Percentiles rank a stretch among this genome's conserved stretches.
phyloP scores from a whole-genome alignment of 2,797 vertebrate genomes.

The Cheirogaleus major region DNA sequence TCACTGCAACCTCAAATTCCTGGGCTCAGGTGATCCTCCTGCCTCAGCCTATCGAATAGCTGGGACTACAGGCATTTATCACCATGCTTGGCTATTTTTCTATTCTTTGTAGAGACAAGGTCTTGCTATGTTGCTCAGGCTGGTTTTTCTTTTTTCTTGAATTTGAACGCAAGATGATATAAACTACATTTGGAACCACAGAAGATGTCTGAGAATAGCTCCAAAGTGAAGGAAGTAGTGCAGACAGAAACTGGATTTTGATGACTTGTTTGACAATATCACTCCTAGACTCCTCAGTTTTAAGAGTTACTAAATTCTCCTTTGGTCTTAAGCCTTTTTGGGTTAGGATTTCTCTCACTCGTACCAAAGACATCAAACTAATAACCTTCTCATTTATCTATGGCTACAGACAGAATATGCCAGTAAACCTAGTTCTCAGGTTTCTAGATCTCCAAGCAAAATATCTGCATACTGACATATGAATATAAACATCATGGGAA shows the following conservation, averaged over 20 bases:
- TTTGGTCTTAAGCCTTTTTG: neutral
- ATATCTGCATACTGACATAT: neutral
- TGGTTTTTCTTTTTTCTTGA: neutral
- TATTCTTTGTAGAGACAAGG: neutral
- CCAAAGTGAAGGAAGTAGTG: neutral
- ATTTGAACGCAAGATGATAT: neutral
- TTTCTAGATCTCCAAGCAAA: neutral
- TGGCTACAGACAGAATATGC: neutral
- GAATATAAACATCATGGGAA: neutral
- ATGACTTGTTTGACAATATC: neutral
- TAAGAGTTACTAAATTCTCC: neutral
- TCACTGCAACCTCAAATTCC: too few species aligned
- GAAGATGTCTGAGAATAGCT: neutral
- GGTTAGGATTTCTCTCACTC: neutral
- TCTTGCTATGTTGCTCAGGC: neutral
- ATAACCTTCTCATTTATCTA: constrained; percentile 28
- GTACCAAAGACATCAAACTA: neutral
- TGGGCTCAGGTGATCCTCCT: neutral
- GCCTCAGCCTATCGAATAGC: neutral
- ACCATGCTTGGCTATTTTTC: neutral
- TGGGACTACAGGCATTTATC: neutral
- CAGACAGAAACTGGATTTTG: neutral
- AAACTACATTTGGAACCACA: neutral
- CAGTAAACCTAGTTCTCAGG: neutral
- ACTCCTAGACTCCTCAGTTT: neutral